Evolutionary conservation across 2,888 invertebrate genomes (phyloP).

Genomic region (Furcula furcula): DNA sequence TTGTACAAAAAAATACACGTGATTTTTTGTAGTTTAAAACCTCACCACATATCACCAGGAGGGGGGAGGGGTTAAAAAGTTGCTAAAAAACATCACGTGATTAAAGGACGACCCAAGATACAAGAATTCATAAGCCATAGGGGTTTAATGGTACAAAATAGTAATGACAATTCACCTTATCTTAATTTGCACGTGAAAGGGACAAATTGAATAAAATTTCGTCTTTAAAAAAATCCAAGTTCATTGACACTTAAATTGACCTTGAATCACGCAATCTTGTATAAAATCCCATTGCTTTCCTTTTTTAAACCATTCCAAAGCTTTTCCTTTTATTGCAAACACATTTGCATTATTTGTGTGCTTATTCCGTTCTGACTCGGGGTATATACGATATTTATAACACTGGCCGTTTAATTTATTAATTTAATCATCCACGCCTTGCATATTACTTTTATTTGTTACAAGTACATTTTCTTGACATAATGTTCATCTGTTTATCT

Average conservation of each 20-base stretch:
- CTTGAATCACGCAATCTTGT: constrained; percentile 44
- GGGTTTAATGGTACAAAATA: too few relatives aligned
- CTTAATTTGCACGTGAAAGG: neutral
- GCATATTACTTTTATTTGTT: constrained; percentile 5
- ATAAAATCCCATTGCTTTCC: constrained; percentile 33
- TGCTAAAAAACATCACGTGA: too few relatives aligned
- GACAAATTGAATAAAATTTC: too few relatives aligned
- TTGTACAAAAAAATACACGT: too few relatives aligned
- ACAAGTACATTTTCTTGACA: neutral
- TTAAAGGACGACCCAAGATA: too few relatives aligned
- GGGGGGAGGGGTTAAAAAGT: too few relatives aligned
- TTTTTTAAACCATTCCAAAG: constrained; percentile 24
- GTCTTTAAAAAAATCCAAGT: constrained; percentile 22
- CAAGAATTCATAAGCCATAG: too few relatives aligned
- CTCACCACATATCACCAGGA: too few relatives aligned
- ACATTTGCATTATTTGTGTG: constrained; percentile 18
- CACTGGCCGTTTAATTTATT: too few relatives aligned
- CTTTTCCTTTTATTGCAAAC: constrained; percentile 37
- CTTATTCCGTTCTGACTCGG: constrained; percentile 14
- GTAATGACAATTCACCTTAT: too few relatives aligned
- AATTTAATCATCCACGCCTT: constrained; percentile 7
- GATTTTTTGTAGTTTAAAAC: too few relatives aligned
- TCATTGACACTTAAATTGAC: constrained; percentile 40
- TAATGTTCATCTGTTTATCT: neutral
- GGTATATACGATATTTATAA: constrained; percentile 3